Percentiles rank a stretch among this genome's conserved stretches.
These are phyloP conservation scores for Macrostomum cliftonense DNA, from an alignment of 2,888 invertebrate species.

Conservation along the genomic window DNA sequence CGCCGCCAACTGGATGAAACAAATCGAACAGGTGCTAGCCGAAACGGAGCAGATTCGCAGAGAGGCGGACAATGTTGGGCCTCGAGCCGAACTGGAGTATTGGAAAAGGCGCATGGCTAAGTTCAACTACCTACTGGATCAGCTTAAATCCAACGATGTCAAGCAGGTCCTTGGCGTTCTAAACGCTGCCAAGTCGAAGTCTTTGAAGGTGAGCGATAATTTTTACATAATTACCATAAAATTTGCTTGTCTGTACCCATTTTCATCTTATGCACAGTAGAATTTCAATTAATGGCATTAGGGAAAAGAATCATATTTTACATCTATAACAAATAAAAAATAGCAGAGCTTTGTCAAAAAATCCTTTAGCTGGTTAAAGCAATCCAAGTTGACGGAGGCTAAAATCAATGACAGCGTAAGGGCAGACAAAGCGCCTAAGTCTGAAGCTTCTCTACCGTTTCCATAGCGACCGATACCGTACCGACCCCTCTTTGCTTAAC, in stretches of 20 bases:
- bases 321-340: too few species aligned
- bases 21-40: slow-evolving; percentile 37
- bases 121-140: slow-evolving; percentile 63
- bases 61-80: slow-evolving; percentile 37
- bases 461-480: background rate
- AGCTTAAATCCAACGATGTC: slow-evolving; percentile 51
- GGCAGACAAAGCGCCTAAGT: too few species aligned
- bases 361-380: too few species aligned
- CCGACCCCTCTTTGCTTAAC: background rate
- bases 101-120: slow-evolving; percentile 46
- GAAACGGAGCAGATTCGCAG: slow-evolving; percentile 38
- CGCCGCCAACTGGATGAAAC: slow-evolving; percentile 34
- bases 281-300: too few species aligned
- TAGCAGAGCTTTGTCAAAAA: too few species aligned
- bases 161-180: slow-evolving; percentile 53
- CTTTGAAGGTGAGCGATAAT: slow-evolving; percentile 39
- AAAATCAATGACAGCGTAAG: too few species aligned
- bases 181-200: slow-evolving; percentile 51
- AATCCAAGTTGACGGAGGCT: background rate
- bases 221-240: too few species aligned
- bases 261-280: too few species aligned
- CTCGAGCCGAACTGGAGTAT: slow-evolving; percentile 35
- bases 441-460: too few species aligned
- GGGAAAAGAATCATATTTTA: too few species aligned
- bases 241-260: too few species aligned